Evolutionary conservation across 1,140 invertebrate species (phyloP).

Genomic region (Bombus fervidus): DNA sequence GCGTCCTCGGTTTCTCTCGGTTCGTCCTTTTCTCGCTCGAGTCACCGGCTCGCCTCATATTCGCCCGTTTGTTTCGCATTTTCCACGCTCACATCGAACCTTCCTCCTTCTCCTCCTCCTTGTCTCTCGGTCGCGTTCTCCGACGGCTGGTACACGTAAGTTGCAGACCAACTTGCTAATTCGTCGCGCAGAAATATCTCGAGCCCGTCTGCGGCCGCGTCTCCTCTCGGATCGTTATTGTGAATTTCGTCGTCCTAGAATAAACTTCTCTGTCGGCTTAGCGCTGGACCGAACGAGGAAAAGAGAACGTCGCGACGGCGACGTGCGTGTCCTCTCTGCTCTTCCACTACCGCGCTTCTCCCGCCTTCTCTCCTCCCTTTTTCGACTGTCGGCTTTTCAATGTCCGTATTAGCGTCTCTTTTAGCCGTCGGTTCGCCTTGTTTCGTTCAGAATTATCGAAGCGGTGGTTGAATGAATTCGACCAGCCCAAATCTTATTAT

Average conservation of each 20-base stretch:
- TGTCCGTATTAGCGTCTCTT: constrained; percentile 20
- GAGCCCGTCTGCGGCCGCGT: constrained; percentile 45
- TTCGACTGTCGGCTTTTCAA: constrained; percentile 21
- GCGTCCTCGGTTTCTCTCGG: not conserved
- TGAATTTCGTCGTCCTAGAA: constrained; percentile 61
- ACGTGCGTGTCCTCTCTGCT: constrained; percentile 16
- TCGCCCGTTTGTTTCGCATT: constrained; percentile 35
- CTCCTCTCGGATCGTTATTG: constrained; percentile 52
- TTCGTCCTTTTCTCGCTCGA: not conserved
- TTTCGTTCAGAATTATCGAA: constrained; percentile 32
- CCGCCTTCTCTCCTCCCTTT: not conserved
- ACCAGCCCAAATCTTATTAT: not conserved
- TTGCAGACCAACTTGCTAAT: constrained; percentile 50
- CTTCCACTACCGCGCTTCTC: not conserved
- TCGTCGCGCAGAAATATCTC: constrained; percentile 65
- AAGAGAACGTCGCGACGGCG: not conserved
- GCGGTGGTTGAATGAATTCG: constrained; percentile 13
- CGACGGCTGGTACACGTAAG: constrained; percentile 22
- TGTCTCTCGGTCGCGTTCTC: not conserved
- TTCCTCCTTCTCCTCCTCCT: not conserved
- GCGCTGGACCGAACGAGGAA: not conserved
- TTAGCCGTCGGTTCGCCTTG: constrained; percentile 1
- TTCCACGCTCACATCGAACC: constrained; percentile 24
- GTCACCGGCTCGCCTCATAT: not conserved
- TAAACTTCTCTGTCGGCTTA: constrained; percentile 38